phyloP scores from a whole-genome alignment of 1,140 invertebrate genomes.

The Hycleus phaleratus region DNA sequence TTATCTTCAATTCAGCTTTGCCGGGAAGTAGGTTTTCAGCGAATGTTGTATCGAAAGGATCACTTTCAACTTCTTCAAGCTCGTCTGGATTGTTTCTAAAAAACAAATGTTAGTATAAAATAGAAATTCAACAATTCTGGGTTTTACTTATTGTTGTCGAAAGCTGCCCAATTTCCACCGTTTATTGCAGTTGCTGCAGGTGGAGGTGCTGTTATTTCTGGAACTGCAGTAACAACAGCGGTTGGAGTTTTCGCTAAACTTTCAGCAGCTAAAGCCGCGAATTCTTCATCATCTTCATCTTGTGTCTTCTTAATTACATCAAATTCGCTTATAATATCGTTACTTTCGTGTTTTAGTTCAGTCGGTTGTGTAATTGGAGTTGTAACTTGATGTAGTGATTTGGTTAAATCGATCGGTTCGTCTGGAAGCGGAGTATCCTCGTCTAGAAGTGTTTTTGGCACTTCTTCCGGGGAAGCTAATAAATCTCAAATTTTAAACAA shows the following conservation, averaged over 20 bases:
- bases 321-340: constrained; percentile 44
- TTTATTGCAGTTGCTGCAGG: constrained; percentile 35
- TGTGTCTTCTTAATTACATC: constrained; percentile 39
- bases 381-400: constrained; percentile 47
- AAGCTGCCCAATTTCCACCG: constrained; percentile 52
- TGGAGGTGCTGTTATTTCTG: constrained; percentile 25
- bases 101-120: neutral
- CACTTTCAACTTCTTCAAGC: constrained; percentile 19
- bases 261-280: constrained; percentile 64
- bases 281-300: constrained; percentile 62
- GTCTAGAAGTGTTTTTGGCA: constrained; percentile 55
- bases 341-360: too few species aligned
- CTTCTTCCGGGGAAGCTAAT: constrained; percentile 12
- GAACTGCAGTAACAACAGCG: constrained; percentile 27
- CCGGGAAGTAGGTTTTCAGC: constrained; percentile 68
- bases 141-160: constrained; percentile 41
- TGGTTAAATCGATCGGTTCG: constrained; percentile 53
- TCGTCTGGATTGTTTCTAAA: neutral
- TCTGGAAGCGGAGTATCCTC: constrained; percentile 59
- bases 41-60: constrained; percentile 83
- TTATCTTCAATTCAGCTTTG: constrained; percentile 54
- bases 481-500: neutral
- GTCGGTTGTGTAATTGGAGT: neutral
- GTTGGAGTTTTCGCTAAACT: constrained; percentile 51
- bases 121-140: neutral